Evolutionary conservation across 1,140 invertebrate species (phyloP).

Genomic region (Subanguina moxae): DNA sequence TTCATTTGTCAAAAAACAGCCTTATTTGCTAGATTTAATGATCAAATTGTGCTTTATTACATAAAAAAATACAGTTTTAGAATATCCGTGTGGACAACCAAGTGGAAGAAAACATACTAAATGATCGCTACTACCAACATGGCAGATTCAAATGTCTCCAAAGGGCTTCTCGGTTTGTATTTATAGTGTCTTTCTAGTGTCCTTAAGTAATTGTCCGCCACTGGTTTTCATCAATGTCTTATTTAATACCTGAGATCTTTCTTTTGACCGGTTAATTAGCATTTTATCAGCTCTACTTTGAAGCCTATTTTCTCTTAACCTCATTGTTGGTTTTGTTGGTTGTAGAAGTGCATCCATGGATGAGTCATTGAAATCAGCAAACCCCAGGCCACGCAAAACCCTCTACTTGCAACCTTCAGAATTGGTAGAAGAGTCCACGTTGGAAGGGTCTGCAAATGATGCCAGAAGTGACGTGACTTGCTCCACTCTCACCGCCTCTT

Average conservation of each 20-base stretch:
- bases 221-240: too few species aligned
- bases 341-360: neutral
- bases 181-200: too few species aligned
- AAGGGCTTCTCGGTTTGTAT: slow-evolving; percentile 31
- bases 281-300: neutral
- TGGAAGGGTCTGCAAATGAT: slow-evolving; percentile 21
- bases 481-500: slow-evolving; percentile 1
- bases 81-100: slow-evolving; percentile 13
- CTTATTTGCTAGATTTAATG: slow-evolving; percentile 1
- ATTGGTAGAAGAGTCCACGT: slow-evolving; percentile 19
- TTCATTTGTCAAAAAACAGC: too few species aligned
- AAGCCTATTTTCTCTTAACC: neutral
- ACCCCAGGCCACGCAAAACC: neutral
- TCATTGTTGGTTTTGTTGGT: neutral
- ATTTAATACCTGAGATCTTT: too few species aligned
- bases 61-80: neutral
- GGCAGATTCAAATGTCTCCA: slow-evolving; percentile 31
- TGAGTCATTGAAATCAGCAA: neutral
- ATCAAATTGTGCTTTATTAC: neutral
- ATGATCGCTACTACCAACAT: slow-evolving; percentile 34
- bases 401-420: neutral
- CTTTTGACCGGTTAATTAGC: slow-evolving; percentile 12
- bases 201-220: too few species aligned
- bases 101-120: slow-evolving; percentile 11
- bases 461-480: neutral